A percentile compares a stretch with the other conserved stretches of the same genome.
Conservation (phyloP, 2,797 vertebrate genomes). For the Gobionotothen gibberifrons region DNA sequence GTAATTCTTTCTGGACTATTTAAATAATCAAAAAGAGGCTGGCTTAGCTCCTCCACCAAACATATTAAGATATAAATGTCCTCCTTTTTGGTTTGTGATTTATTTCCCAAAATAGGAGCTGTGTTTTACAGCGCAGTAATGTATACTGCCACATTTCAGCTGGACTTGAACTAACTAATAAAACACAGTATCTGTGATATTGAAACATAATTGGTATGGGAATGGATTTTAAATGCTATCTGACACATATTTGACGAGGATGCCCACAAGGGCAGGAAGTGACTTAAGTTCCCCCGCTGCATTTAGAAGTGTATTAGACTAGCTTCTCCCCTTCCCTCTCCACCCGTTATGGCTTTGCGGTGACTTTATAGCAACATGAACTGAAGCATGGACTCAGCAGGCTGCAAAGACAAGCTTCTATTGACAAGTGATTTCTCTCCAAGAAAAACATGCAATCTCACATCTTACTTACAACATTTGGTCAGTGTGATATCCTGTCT, state of each 20-base stretch:
- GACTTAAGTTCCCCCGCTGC: background rate
- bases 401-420: constrained; percentile 51
- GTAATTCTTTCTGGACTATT: too few relatives aligned
- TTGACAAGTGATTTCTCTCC: constrained; percentile 52
- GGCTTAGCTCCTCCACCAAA: background rate
- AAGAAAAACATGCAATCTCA: constrained; percentile 72
- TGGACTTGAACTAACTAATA: constrained; percentile 22
- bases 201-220: constrained; percentile 3
- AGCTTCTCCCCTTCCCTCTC: background rate
- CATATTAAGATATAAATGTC: background rate
- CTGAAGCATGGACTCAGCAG: constrained; percentile 20
- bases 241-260: constrained; percentile 6
- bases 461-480: constrained; percentile 38
- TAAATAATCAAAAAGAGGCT: too few relatives aligned
- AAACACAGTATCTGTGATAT: constrained; percentile 20
- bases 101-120: background rate
- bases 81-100: background rate
- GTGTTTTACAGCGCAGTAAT: background rate
- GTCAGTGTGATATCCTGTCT: constrained; percentile 34
- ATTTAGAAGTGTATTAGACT: constrained; percentile 8
- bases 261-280: background rate
- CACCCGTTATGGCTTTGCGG: constrained; percentile 66
- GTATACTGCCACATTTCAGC: constrained; percentile 13
- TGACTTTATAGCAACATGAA: constrained; percentile 34
- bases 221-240: constrained; percentile 30